A percentile compares a stretch with the other conserved stretches of the same genome.
These are phyloP conservation scores for Neolamprologus falcicula DNA, from an alignment of 2,113 vertebrate genomes.

Conservation along the genomic window DNA sequence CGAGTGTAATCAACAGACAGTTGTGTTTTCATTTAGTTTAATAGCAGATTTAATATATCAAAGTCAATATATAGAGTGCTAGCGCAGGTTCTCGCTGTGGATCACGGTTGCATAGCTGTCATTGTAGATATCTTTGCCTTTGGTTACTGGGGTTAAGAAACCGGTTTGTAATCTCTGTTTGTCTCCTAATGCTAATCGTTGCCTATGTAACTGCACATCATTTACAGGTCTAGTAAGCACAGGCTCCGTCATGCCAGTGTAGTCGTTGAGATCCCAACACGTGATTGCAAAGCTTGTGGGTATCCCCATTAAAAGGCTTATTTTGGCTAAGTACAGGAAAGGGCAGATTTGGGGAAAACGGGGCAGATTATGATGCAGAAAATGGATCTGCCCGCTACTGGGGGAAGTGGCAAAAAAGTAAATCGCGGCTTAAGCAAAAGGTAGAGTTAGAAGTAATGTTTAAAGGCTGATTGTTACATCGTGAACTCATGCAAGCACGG, in stretches of 20 bases:
- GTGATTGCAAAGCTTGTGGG: conserved; percentile 3
- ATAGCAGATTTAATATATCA: neutral
- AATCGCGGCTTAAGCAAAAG: rapidly evolving
- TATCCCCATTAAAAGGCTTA: conserved; percentile 1
- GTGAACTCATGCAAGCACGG: neutral
- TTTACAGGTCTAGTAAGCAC: neutral
- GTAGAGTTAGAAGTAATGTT: neutral
- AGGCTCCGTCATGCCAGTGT: neutral
- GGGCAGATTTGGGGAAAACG: conserved; percentile 7
- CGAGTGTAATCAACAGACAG: neutral
- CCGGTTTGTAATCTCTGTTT: neutral
- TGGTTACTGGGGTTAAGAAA: neutral
- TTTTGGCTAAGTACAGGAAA: conserved; percentile 63
- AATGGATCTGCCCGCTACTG: neutral
- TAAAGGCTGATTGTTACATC: neutral
- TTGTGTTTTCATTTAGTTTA: neutral
- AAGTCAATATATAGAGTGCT: neutral
- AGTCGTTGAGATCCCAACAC: neutral
- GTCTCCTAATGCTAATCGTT: neutral
- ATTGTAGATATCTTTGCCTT: neutral
- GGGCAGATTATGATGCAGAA: conserved; percentile 9
- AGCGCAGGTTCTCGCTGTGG: neutral
- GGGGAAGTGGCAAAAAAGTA: neutral
- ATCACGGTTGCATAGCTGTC: conserved; percentile 28
- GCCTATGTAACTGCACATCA: neutral